These are phyloP conservation scores for Leptestheria dahalacensis DNA, from an alignment of 1,140 invertebrate species.

Conservation along the genomic window DNA sequence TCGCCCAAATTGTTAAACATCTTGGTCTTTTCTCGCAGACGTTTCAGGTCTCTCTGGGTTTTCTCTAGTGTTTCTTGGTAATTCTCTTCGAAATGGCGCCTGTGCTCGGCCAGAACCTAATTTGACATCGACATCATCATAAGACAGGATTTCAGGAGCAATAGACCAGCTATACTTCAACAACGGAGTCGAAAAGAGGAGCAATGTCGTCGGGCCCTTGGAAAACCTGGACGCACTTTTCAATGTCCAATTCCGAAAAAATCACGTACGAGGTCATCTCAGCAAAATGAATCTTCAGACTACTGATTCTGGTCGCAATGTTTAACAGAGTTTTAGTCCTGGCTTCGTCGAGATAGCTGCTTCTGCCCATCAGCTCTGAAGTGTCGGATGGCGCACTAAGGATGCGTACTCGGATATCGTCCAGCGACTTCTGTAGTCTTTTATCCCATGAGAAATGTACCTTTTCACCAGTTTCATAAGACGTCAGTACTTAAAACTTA, in stretches of 20 bases:
- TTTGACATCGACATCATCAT: background rate
- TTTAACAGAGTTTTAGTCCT: slow-evolving; percentile 2
- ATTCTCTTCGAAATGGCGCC: slow-evolving; percentile 7
- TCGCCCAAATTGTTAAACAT: slow-evolving; percentile 27
- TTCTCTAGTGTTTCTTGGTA: slow-evolving; percentile 10
- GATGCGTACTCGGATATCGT: background rate
- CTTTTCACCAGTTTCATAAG: too few species aligned
- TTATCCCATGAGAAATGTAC: too few species aligned
- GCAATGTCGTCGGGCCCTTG: slow-evolving; percentile 7
- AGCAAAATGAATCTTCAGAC: slow-evolving; percentile 8
- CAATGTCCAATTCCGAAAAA: background rate
- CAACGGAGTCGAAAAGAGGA: slow-evolving; percentile 8
- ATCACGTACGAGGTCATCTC: background rate
- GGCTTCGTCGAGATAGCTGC: slow-evolving; percentile 11
- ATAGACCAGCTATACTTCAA: background rate
- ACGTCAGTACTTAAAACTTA: too few species aligned
- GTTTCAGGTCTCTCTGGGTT: slow-evolving; percentile 9
- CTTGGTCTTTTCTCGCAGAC: slow-evolving; percentile 13
- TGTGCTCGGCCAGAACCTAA: slow-evolving; percentile 5
- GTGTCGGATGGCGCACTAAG: slow-evolving; percentile 8
- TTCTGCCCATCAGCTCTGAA: slow-evolving; percentile 1
- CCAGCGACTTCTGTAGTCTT: slow-evolving; percentile 7
- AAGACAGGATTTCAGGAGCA: background rate
- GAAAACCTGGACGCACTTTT: background rate
- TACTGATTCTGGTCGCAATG: background rate